Evolutionary conservation across 1,140 invertebrate genomes (phyloP), one percentile per base, ranked within the genome.

Genomic region (Chlorops oryzae): DNA sequence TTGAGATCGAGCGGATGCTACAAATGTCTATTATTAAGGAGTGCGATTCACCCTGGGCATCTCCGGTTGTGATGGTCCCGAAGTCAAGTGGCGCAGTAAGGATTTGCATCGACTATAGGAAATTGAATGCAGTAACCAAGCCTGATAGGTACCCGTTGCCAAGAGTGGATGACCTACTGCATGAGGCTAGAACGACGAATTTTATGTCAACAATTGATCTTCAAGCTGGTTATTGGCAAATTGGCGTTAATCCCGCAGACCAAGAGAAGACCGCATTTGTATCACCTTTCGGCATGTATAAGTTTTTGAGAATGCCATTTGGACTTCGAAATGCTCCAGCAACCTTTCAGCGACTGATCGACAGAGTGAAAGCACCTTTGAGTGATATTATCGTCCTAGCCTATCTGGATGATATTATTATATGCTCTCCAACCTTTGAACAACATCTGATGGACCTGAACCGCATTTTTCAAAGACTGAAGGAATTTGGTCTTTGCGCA

Each of bases 291-390:
- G 72, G 73, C 1, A 51, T 65, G 9, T 76, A 57, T 20, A n/a
- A n/a, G n/a, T 76, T 71, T 48, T 63, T 51, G 10, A 56, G 66
- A 6, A 72, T 76, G 68, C 64, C 71, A 0, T 72, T 77, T 57
- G 74, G 74, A 2, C 47, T 77, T 1, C 46, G 50, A 7, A 74
- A 67, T 43, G 52, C 57, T 3, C 65, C 60, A 13, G 66, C 72
- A 3, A 73, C 70, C 0, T 76, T 74, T 47, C 63, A 70, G 43
- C 41, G 74, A n/a, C 18, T 72, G 1, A 70, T 74, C 3, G 64
- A 70, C 45, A 20, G 56, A 6, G 53, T 72, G 20, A 28, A 40
- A 18, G 5, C 42, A 15, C 17, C 12, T 3, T 5, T 45, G 13
- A n/a, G 3, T n/a, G 27, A 28, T 6, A 20, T 28, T 6, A 12